Base-by-base conservation (phyloP, 1,140 invertebrate species). In the Caenorhabditis latens region DNA sequence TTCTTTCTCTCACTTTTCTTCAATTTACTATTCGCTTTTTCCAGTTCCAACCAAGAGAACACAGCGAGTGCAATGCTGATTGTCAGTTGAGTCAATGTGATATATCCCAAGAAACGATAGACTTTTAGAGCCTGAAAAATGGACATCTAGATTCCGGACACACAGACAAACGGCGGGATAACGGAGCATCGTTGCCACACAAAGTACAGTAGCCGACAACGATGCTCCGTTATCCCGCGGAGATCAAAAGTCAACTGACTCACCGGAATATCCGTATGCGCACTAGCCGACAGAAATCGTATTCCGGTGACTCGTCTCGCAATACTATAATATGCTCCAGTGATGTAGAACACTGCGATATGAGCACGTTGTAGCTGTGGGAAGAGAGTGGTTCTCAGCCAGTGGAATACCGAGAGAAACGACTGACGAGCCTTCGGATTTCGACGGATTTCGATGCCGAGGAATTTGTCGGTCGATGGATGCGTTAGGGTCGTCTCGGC, bases 111-210 rank as follows among this genome's bases (percentile, higher is more conserved):
- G 42, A 84, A 58, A 7, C 87, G 87, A 57, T 88, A 88, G 21
- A 88, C 84, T 82, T 85, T 84, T 8, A 88, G 87, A 1, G 87
- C 87, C 87, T 88, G 65, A 53, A 87, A 67, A 48, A n/a, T n/a
- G n/a, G n/a, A n/a, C n/a, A n/a, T n/a, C n/a, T n/a, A n/a, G n/a
- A n/a, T n/a, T n/a, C n/a, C n/a, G n/a, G n/a, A n/a, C n/a, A n/a
- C n/a, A n/a, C n/a, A n/a, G n/a, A n/a, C n/a, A n/a, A n/a, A n/a
- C n/a, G n/a, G n/a, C n/a, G n/a, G n/a, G n/a, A n/a, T n/a, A n/a
- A n/a, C n/a, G n/a, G n/a, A n/a, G n/a, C n/a, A n/a, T n/a, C n/a
- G n/a, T n/a, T n/a, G n/a, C n/a, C n/a, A n/a, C n/a, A n/a, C n/a
- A n/a, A n/a, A n/a, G n/a, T n/a, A n/a, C n/a, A n/a, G n/a, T n/a